Evolutionary conservation across 1,140 invertebrate genomes (phyloP).

Genomic region (Luehdorfia chinensis): DNA sequence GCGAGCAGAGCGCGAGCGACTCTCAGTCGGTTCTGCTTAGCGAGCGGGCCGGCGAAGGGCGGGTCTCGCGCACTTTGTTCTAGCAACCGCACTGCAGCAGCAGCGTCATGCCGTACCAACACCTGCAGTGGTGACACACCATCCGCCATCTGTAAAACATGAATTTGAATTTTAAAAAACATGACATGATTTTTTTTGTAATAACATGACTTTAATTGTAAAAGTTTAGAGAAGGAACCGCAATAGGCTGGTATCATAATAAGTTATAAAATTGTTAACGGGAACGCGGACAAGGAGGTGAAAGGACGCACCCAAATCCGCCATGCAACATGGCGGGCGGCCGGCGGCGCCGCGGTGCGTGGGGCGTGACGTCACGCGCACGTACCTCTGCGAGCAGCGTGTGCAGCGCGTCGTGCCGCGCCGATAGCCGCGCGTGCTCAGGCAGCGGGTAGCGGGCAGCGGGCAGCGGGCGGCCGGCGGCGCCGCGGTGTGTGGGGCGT

Average conservation of each 20-base stretch:
- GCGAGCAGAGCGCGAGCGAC: conserved; percentile 58
- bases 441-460: conserved; percentile 93
- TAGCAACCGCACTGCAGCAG: conserved; percentile 55
- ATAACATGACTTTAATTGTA: too few relatives aligned
- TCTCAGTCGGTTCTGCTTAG: conserved; percentile 66
- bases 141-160: conserved; percentile 28
- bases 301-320: too few relatives aligned
- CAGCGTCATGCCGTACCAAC: conserved; percentile 59
- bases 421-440: conserved; percentile 81
- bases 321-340: conserved; percentile 87
- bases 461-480: conserved; percentile 91
- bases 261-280: too few relatives aligned
- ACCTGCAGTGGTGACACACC: conserved; percentile 47
- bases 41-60: conserved; percentile 69
- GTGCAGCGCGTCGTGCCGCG: conserved; percentile 85
- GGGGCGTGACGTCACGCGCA: too few relatives aligned
- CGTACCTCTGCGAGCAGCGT: conserved; percentile 45
- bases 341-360: conserved; percentile 91
- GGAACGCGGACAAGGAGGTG: too few relatives aligned
- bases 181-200: too few relatives aligned
- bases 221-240: too few relatives aligned
- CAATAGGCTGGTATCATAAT: too few relatives aligned
- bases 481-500: too few relatives aligned
- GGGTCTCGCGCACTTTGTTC: conserved; percentile 66
- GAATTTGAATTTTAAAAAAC: too few relatives aligned